Conservation (phyloP, 2,888 invertebrate species). For the Cheilosia pagana region DNA sequence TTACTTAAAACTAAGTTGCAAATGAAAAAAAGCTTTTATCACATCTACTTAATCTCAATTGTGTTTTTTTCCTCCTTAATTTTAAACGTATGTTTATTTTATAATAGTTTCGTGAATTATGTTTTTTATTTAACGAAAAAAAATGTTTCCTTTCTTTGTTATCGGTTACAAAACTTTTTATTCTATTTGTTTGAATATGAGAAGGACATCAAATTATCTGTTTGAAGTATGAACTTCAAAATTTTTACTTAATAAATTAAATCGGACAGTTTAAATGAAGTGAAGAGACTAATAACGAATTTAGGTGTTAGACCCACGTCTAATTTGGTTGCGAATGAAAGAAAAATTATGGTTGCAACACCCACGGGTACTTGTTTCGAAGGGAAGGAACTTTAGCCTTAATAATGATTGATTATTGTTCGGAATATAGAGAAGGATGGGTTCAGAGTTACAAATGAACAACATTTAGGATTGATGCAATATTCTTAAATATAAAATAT, state of each 20-base stretch:
- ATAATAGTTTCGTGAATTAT: constrained; percentile 37
- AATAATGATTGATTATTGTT: no score
- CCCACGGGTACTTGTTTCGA: no score
- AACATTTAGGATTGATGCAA: no score
- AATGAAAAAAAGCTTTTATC: constrained; percentile 75
- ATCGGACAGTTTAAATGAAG: not conserved
- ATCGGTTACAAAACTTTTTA: constrained; percentile 33
- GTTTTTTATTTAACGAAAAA: constrained; percentile 38
- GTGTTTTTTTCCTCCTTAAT: constrained; percentile 43
- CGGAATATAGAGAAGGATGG: no score
- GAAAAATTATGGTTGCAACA: no score
- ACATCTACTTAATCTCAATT: constrained; percentile 75
- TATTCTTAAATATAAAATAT: no score
- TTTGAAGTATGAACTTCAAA: not conserved
- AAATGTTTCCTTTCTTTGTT: constrained; percentile 38
- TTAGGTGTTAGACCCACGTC: no score
- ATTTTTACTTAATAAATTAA: not conserved
- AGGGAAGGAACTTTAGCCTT: no score
- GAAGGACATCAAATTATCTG: constrained; percentile 32
- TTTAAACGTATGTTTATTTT: constrained; percentile 21
- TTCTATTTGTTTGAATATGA: constrained; percentile 54
- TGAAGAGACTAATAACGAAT: no score
- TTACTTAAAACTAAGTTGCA: constrained; percentile 66
- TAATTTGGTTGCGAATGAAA: no score
- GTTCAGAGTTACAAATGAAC: no score